A percentile compares a stretch with the other conserved stretches of the same genome.
These are phyloP conservation scores for Loriculus beryllinus DNA, from an alignment of 2,797 vertebrate species.

Conservation along the genomic window DNA sequence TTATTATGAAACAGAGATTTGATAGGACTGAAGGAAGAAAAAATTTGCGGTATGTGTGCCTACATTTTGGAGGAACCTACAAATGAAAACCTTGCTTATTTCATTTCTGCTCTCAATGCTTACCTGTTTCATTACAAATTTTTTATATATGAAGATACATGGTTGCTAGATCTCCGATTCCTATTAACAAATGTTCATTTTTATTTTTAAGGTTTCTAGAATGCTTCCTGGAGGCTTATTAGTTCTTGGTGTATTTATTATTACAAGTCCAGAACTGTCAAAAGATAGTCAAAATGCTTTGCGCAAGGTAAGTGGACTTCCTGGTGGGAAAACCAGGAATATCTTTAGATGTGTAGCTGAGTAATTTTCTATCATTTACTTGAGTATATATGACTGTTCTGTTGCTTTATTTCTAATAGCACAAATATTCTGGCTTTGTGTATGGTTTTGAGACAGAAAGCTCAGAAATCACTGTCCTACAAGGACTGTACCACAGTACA, in stretches of 20 bases:
- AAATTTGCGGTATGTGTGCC: background rate
- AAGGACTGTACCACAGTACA: background rate
- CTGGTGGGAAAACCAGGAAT: background rate
- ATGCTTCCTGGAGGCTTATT: conserved; percentile 92
- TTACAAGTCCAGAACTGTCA: conserved; percentile 80
- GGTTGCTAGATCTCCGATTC: background rate
- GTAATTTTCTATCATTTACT: rapidly evolving
- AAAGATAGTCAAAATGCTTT: conserved; percentile 84
- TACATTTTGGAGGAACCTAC: background rate
- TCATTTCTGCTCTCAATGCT: background rate
- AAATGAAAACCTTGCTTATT: background rate
- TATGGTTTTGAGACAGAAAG: background rate
- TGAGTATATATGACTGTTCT: background rate
- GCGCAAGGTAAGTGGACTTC: conserved; percentile 78
- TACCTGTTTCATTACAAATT: background rate
- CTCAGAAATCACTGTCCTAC: background rate
- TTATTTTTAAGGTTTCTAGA: conserved; percentile 83
- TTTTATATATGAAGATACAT: rapidly evolving
- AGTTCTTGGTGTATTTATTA: conserved; percentile 88
- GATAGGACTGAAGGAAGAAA: background rate
- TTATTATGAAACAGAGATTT: background rate
- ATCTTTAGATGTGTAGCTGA: background rate
- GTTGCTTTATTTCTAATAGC: background rate
- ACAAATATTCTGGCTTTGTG: background rate
- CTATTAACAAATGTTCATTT: background rate